phyloP scores from a whole-genome alignment of 2,797 vertebrate species.

The Periparus ater region DNA sequence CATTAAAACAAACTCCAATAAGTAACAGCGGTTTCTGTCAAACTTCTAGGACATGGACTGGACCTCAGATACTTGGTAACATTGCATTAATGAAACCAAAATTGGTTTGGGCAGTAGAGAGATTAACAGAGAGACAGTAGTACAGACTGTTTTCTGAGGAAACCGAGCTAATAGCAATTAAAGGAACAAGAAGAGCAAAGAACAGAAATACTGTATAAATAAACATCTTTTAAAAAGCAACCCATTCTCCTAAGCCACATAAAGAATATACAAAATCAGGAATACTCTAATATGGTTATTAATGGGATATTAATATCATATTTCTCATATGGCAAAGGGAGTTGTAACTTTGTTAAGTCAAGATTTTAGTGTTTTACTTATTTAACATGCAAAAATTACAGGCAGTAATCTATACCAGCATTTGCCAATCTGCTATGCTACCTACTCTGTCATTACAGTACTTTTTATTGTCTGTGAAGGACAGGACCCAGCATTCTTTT shows the following conservation, averaged over 20 bases:
- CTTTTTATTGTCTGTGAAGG: neutral
- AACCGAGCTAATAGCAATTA: neutral
- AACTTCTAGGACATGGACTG: neutral
- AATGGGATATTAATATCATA: neutral
- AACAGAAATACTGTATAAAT: neutral
- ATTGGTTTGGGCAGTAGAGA: neutral
- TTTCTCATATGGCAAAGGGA: neutral
- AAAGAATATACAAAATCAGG: neutral
- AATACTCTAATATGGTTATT: neutral
- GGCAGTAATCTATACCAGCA: neutral
- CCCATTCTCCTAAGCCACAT: neutral
- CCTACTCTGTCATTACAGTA: neutral
- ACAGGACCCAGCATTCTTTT: neutral
- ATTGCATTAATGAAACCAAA: neutral
- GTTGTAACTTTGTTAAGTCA: neutral
- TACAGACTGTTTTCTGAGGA: neutral
- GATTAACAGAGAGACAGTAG: neutral
- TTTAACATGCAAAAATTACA: neutral
- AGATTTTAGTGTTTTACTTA: neutral
- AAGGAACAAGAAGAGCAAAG: neutral
- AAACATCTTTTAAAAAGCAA: neutral
- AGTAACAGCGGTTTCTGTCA: neutral
- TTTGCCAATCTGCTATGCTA: neutral
- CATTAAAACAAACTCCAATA: neutral
- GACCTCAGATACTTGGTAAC: neutral